Conservation (phyloP, 2,888 invertebrate genomes). For the Lasioglossum figueresi region DNA sequence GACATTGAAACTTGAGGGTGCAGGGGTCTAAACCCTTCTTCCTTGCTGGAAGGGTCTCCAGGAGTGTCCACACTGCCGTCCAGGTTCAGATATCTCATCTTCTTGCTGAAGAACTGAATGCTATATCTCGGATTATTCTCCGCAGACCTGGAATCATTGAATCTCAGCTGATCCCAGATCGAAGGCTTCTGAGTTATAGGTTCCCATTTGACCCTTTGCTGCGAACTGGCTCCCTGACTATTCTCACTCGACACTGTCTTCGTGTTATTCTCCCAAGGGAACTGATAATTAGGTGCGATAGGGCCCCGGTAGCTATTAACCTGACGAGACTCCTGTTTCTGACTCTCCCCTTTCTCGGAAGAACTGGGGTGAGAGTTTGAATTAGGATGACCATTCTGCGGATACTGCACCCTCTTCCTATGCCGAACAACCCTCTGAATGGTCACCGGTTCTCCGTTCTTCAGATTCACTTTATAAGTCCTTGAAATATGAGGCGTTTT, state of each 20-base stretch:
- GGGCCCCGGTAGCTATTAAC: neutral
- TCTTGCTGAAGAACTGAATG: constrained; percentile 36
- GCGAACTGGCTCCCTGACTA: neutral
- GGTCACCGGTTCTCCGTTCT: neutral
- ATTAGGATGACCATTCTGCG: neutral
- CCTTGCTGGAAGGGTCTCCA: neutral
- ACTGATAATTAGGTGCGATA: neutral
- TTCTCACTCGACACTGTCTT: neutral
- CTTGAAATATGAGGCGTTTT: neutral
- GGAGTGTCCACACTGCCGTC: constrained; percentile 35
- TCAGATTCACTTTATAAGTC: constrained; percentile 10
- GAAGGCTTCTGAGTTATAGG: neutral
- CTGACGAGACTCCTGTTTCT: neutral
- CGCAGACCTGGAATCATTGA: neutral
- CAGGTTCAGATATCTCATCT: constrained; percentile 46
- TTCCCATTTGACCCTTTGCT: neutral
- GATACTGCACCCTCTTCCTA: neutral
- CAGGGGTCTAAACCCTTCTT: neutral
- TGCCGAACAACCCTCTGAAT: neutral
- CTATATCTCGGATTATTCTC: constrained; percentile 20
- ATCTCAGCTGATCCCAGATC: too few relatives aligned
- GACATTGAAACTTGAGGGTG: neutral
- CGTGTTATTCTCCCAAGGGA: neutral
- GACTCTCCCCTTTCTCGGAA: neutral
- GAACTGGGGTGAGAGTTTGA: neutral